A percentile compares a stretch with the other conserved stretches of the same genome.
phyloP scores from a whole-genome alignment of 2,888 invertebrate species.

The Agrotis clavis region DNA sequence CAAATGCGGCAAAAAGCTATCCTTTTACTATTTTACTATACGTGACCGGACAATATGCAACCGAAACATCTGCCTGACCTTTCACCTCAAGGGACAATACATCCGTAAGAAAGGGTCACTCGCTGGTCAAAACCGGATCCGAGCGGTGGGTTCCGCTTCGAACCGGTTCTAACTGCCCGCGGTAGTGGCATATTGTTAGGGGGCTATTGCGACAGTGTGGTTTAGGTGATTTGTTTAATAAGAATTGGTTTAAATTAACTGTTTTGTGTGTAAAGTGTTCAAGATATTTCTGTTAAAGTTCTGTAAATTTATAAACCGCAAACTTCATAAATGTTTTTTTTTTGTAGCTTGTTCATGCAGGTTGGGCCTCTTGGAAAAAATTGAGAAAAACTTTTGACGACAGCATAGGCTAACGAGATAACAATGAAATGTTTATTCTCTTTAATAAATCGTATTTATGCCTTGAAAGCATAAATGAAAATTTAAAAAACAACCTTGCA shows the following conservation, averaged over 20 bases:
- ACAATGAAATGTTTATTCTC: no score
- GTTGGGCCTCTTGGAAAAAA: no score
- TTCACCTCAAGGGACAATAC: constrained; percentile 77
- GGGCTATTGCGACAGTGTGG: constrained; percentile 30
- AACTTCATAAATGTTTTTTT: no score
- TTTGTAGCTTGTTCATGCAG: no score
- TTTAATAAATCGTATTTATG: no score
- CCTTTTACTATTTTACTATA: constrained; percentile 10
- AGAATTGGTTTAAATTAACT: constrained; percentile 15
- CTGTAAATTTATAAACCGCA: no score
- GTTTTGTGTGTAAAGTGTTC: not conserved
- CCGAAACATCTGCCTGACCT: constrained; percentile 82
- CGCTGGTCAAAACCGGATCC: constrained; percentile 84
- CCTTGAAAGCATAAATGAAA: no score
- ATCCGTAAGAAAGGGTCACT: constrained; percentile 78
- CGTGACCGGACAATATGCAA: constrained; percentile 53
- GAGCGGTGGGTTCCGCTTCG: constrained; percentile 73
- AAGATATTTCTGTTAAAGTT: not conserved
- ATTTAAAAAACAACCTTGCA: no score
- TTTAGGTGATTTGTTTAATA: constrained; percentile 28
- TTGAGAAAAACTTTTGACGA: no score
- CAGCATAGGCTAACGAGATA: no score
- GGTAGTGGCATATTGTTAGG: constrained; percentile 56
- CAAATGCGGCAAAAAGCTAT: not conserved
- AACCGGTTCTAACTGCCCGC: constrained; percentile 72